Evolutionary conservation across 2,888 invertebrate genomes (phyloP).

Genomic region (Rutpela maculata): DNA sequence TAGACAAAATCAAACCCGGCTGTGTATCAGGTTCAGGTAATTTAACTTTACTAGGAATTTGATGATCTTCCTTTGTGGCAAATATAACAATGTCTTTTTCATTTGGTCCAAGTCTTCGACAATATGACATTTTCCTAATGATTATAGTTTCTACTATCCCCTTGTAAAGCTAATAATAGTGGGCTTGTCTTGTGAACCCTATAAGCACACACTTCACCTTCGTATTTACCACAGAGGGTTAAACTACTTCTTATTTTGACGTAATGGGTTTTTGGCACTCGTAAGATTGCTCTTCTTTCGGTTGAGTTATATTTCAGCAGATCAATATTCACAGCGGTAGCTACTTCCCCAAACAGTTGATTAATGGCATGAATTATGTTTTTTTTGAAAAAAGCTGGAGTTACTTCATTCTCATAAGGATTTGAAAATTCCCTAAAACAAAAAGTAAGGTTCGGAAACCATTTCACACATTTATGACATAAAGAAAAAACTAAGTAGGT

Average conservation of each 20-base stretch:
- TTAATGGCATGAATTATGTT: constrained; percentile 76
- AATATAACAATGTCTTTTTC: constrained; percentile 91
- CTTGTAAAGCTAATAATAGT: constrained; percentile 70
- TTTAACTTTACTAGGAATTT: constrained; percentile 81
- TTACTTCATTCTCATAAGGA: constrained; percentile 70
- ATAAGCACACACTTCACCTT: constrained; percentile 76
- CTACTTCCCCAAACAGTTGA: constrained; percentile 78
- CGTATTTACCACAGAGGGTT: constrained; percentile 74
- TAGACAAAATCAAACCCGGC: constrained; percentile 87
- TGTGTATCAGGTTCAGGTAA: constrained; percentile 85
- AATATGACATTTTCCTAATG: constrained; percentile 73
- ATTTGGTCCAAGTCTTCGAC: constrained; percentile 74
- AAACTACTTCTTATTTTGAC: constrained; percentile 78
- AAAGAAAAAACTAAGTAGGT: constrained; percentile 41
- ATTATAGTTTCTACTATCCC: constrained; percentile 70
- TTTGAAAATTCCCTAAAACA: constrained; percentile 74
- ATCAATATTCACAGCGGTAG: constrained; percentile 76
- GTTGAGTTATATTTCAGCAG: constrained; percentile 76
- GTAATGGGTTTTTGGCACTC: constrained; percentile 76
- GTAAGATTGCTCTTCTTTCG: constrained; percentile 75
- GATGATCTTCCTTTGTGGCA: constrained; percentile 87
- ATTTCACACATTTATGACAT: constrained; percentile 29
- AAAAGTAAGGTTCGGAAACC: constrained; percentile 45
- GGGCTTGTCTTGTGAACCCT: constrained; percentile 75
- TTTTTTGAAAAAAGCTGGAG: constrained; percentile 77